These are phyloP conservation scores for Neelides folsomi DNA, from an alignment of 2,888 invertebrate species.

Conservation along the genomic window DNA sequence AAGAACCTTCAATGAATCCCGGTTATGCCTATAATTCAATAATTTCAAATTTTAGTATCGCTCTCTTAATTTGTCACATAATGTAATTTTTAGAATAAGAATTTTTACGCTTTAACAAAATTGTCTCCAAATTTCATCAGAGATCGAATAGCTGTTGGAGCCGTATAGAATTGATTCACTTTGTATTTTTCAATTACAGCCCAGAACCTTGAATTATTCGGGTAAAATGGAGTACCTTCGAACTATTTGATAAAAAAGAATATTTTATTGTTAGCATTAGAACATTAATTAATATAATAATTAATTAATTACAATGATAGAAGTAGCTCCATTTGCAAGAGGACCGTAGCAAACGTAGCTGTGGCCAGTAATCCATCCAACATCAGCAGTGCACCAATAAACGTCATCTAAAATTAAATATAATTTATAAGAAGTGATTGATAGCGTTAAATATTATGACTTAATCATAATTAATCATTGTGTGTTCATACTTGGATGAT, in stretches of 20 bases:
- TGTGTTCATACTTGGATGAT: conserved; percentile 14
- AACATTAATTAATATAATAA: too few species aligned
- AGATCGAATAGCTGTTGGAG: conserved; percentile 92
- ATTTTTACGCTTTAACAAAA: conserved; percentile 53
- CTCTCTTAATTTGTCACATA: too few species aligned
- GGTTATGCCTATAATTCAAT: conserved; percentile 46
- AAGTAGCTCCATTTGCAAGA: conserved; percentile 81
- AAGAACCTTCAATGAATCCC: conserved; percentile 58
- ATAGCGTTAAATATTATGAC: too few species aligned
- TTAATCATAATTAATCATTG: too few species aligned
- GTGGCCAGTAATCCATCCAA: conserved; percentile 75
- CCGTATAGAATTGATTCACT: conserved; percentile 93
- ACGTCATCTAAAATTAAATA: too few species aligned
- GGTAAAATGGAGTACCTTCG: conserved; percentile 94
- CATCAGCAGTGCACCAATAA: conserved; percentile 83
- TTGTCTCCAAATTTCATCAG: conserved; percentile 89
- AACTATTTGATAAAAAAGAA: conserved; percentile 48
- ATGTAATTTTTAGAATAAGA: conserved; percentile 1
- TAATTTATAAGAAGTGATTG: too few species aligned
- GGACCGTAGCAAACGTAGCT: conserved; percentile 87
- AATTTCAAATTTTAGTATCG: too few species aligned
- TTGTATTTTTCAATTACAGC: conserved; percentile 80
- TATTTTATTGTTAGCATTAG: background rate
- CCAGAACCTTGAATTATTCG: conserved; percentile 89
- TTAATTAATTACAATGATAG: conserved; percentile 60